phyloP scores from a whole-genome alignment of 2,113 vertebrate genomes.

The Nycticryphes semicollaris region DNA sequence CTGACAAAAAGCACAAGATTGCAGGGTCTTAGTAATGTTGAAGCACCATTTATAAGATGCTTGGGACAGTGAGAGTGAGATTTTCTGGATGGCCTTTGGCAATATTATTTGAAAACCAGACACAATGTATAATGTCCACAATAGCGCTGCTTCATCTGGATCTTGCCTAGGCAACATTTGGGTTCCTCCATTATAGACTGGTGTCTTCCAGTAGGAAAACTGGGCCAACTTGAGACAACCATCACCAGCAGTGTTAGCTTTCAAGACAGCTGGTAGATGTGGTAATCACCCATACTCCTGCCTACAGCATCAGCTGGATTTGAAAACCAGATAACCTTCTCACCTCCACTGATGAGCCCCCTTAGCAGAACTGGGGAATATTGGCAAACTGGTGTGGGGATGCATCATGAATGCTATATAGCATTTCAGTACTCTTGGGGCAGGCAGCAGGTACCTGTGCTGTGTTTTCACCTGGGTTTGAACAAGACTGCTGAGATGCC shows the following conservation, averaged over 20 bases:
- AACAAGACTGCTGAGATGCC: background rate
- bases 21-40: background rate
- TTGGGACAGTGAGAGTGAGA: background rate
- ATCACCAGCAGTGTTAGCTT: background rate
- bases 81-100: background rate
- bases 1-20: background rate
- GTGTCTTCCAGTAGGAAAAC: background rate
- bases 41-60: background rate
- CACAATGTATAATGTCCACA: background rate
- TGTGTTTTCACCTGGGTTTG: background rate
- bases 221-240: background rate
- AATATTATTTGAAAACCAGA: background rate
- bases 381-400: background rate
- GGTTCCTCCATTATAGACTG: background rate
- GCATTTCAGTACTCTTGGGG: background rate
- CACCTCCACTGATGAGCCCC: accelerated
- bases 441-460: background rate
- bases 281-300: background rate
- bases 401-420: accelerated
- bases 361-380: background rate
- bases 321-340: background rate
- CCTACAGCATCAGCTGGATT: background rate
- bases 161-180: background rate
- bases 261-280: background rate
- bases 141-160: background rate